Conservation (phyloP, 2,113 vertebrate genomes). For the Pundamilia nyererei region DNA sequence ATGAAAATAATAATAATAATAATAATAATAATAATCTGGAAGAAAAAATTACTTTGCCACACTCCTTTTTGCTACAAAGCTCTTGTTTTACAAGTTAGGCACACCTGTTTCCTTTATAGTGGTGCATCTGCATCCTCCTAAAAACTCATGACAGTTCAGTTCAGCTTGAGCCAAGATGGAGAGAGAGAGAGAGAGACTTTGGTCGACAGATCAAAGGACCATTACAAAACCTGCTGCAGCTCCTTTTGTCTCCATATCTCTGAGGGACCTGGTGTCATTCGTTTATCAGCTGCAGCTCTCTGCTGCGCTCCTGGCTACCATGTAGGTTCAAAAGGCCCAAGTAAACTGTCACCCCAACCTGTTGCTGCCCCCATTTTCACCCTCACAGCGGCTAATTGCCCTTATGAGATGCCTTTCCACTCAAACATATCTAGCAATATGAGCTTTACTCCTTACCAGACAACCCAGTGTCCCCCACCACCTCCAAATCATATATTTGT, state of each 20-base stretch:
- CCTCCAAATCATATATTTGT: neutral
- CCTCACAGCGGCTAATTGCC: fast-evolving
- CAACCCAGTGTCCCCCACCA: neutral
- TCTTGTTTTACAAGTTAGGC: neutral
- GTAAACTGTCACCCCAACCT: neutral
- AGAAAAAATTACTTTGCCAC: neutral
- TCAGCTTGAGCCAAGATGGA: neutral
- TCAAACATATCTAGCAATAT: neutral
- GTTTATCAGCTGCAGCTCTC: neutral
- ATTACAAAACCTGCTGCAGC: neutral
- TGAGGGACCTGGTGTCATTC: neutral
- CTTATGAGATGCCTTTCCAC: neutral
- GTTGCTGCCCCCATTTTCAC: neutral
- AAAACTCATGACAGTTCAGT: neutral
- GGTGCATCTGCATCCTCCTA: neutral
- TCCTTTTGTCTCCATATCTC: neutral
- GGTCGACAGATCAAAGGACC: neutral
- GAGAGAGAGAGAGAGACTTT: neutral
- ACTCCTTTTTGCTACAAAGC: neutral
- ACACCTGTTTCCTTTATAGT: neutral
- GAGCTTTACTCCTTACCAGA: neutral
- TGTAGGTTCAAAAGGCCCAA: fast-evolving
- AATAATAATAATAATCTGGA: neutral
- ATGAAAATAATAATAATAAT: neutral
- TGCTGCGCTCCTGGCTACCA: neutral